These are phyloP conservation scores for Crossoptilon crossoptilon DNA, from an alignment of 2,797 vertebrate species.

Conservation along the genomic window DNA sequence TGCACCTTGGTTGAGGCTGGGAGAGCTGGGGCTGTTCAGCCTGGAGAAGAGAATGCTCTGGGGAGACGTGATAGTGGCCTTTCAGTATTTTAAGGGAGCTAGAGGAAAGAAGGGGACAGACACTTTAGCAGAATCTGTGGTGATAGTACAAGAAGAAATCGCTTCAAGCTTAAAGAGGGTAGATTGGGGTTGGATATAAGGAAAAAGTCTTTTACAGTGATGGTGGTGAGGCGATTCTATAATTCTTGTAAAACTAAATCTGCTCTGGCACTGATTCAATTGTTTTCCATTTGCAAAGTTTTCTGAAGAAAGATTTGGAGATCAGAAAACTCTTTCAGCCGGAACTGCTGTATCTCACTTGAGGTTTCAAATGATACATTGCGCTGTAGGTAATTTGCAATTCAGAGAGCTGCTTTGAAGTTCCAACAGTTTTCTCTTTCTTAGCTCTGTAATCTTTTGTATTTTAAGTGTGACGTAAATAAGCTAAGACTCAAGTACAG, in stretches of 20 bases:
- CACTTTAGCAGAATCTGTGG: too few species aligned
- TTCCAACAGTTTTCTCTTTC: neutral
- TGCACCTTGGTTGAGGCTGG: too few species aligned
- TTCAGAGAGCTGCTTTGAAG: neutral
- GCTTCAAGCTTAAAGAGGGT: too few species aligned
- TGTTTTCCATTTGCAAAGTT: neutral
- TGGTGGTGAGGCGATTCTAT: too few species aligned
- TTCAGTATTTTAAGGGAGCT: too few species aligned
- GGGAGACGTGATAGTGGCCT: too few species aligned
- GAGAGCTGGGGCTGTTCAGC: too few species aligned
- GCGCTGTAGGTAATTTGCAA: neutral
- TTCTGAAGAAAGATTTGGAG: constrained; percentile 3
- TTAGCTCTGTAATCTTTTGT: neutral
- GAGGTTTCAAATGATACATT: neutral
- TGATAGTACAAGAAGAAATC: too few species aligned
- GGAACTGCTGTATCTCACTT: neutral
- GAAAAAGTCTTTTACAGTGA: too few species aligned
- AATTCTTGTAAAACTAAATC: neutral
- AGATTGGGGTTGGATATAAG: too few species aligned
- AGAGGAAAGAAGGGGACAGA: too few species aligned
- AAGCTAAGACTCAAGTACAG: neutral
- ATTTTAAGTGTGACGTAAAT: neutral
- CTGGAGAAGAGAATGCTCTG: too few species aligned
- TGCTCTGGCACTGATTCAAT: neutral
- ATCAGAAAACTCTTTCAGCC: neutral